Conservation (phyloP, 1,140 invertebrate genomes). For the Sweltsa coloradensis region DNA sequence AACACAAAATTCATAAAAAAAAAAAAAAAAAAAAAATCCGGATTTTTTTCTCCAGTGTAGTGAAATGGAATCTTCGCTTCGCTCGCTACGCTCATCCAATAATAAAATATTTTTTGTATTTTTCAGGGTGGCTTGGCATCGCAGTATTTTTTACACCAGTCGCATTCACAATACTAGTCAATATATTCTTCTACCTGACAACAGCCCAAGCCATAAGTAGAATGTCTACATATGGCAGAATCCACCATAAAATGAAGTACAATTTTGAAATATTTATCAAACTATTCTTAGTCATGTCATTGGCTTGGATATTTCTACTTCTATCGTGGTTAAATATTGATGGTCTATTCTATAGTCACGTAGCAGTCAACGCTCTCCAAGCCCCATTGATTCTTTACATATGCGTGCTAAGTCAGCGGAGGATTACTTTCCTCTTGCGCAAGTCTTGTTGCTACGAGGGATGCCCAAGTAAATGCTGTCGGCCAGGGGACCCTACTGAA, state of each 20-base stretch:
- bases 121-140: constrained; percentile 60
- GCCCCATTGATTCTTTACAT: constrained; percentile 61
- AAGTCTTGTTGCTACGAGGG: constrained; percentile 60
- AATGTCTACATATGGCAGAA: constrained; percentile 67
- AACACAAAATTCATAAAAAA: too few species aligned
- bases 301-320: constrained; percentile 58
- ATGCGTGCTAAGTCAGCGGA: constrained; percentile 58
- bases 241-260: constrained; percentile 72
- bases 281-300: constrained; percentile 55
- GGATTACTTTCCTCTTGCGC: constrained; percentile 59
- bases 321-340: constrained; percentile 58
- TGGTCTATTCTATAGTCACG: constrained; percentile 54
- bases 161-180: constrained; percentile 59
- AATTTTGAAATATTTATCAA: constrained; percentile 67
- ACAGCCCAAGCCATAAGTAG: constrained; percentile 64
- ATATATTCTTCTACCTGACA: constrained; percentile 64
- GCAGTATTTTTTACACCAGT: constrained; percentile 68
- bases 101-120: constrained; percentile 16
- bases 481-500: constrained; percentile 37
- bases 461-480: constrained; percentile 36
- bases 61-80: too few species aligned
- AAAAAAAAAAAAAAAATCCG: too few species aligned
- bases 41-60: too few species aligned
- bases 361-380: constrained; percentile 57
- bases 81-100: too few species aligned